Evolutionary conservation across 1,140 invertebrate genomes (phyloP).

Genomic region (Drosophila nannoptera): DNA sequence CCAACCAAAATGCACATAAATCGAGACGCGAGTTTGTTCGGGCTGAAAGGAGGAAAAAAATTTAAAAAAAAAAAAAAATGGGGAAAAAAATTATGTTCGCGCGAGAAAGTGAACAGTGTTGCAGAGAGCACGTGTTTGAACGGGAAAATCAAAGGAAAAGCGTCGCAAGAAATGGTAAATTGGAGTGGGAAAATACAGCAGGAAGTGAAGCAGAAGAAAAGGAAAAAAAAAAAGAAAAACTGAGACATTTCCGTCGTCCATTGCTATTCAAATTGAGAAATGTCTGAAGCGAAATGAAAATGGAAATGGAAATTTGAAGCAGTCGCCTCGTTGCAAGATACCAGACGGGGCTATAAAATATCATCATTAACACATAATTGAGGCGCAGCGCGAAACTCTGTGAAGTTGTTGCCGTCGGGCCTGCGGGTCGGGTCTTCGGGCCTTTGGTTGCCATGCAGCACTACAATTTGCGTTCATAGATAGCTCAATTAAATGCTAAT

Average conservation of each 20-base stretch:
- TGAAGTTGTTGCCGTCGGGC: background rate
- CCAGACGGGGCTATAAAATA: constrained; percentile 24
- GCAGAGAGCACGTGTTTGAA: constrained; percentile 9
- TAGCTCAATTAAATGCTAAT: constrained; percentile 44
- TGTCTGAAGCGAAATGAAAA: background rate
- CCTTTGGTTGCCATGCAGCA: background rate
- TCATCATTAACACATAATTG: constrained; percentile 42
- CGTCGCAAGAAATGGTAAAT: constrained; percentile 11
- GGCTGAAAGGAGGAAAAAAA: constrained; percentile 22
- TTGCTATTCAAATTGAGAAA: constrained; percentile 24
- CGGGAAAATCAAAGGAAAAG: constrained; percentile 32
- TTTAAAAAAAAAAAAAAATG: constrained; percentile 22
- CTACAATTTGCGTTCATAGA: constrained; percentile 11
- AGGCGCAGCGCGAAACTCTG: constrained; percentile 5
- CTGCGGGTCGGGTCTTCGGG: background rate
- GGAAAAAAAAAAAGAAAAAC: constrained; percentile 1
- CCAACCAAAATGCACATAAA: constrained; percentile 13
- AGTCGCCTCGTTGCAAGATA: background rate
- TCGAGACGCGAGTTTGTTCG: too few relatives aligned
- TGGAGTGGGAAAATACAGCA: background rate
- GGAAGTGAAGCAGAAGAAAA: background rate
- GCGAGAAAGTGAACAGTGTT: constrained; percentile 22
- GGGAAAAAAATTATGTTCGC: background rate
- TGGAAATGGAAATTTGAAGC: constrained; percentile 25
- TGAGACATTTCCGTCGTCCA: constrained; percentile 27